These are phyloP conservation scores for Macrobrachium rosenbergii DNA, from an alignment of 1,140 invertebrate species.

Conservation along the genomic window DNA sequence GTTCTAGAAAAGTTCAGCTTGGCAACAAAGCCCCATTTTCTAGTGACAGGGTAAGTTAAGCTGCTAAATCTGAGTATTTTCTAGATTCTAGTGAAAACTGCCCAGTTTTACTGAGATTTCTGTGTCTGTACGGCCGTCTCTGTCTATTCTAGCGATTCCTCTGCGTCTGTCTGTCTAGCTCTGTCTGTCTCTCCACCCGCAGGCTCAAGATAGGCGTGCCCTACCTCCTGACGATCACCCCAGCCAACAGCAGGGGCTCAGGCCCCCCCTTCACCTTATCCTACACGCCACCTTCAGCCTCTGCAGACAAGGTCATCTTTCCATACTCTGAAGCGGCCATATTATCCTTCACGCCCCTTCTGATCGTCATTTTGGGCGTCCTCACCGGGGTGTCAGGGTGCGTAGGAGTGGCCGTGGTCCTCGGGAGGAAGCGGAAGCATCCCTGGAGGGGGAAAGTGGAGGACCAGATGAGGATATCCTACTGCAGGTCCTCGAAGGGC, in stretches of 20 bases:
- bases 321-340: conserved; percentile 36
- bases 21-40: conserved; percentile 73
- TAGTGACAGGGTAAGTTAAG: conserved; percentile 69
- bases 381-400: conserved; percentile 37
- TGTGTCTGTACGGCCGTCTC: too few species aligned
- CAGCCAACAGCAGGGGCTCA: conserved; percentile 58
- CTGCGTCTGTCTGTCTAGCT: too few species aligned
- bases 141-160: too few species aligned
- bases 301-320: conserved; percentile 40
- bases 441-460: conserved; percentile 5
- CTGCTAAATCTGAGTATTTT: too few species aligned
- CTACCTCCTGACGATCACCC: conserved; percentile 62
- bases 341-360: conserved; percentile 47
- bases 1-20: conserved; percentile 66
- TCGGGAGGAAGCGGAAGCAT: neutral
- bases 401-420: conserved; percentile 41
- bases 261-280: conserved; percentile 57
- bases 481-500: conserved; percentile 37
- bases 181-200: neutral
- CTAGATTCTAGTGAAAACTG: neutral
- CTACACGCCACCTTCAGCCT: conserved; percentile 51
- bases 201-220: conserved; percentile 64
- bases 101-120: too few species aligned
- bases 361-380: conserved; percentile 45
- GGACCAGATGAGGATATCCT: conserved; percentile 35